phyloP scores from a whole-genome alignment of 1,140 invertebrate genomes.

The Branchinecta lynchi region DNA sequence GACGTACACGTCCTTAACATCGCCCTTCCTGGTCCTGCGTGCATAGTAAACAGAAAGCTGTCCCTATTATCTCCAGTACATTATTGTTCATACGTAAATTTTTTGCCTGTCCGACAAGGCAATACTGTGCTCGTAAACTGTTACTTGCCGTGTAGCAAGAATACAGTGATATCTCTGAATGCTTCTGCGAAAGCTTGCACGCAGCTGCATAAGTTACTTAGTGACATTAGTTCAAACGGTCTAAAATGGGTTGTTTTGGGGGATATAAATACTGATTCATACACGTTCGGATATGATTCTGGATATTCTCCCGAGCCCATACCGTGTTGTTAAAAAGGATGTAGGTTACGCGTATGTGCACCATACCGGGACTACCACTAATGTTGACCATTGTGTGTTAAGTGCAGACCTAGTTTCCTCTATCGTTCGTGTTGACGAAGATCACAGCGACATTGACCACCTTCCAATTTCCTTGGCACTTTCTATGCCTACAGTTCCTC shows the following conservation, averaged over 20 bases:
- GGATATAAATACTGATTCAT: conserved; percentile 6
- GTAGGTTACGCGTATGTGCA: conserved; percentile 4
- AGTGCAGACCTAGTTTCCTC: conserved; percentile 5
- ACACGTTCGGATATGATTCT: conserved; percentile 1
- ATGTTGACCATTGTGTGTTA: conserved; percentile 10
- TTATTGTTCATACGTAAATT: too few species aligned
- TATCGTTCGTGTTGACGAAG: not conserved
- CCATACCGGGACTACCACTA: not conserved
- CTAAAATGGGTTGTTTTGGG: conserved; percentile 5
- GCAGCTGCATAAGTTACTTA: conserved; percentile 5
- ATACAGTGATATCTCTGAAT: conserved; percentile 9
- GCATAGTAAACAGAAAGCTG: too few species aligned
- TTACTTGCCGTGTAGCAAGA: too few species aligned
- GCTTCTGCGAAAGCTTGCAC: conserved; percentile 5
- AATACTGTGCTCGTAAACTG: too few species aligned
- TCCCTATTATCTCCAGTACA: too few species aligned
- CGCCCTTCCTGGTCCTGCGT: too few species aligned
- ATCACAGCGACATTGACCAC: conserved; percentile 5
- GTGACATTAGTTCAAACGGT: conserved; percentile 6
- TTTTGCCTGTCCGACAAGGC: too few species aligned
- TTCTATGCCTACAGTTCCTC: too few species aligned
- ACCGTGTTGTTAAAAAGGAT: conserved; percentile 5
- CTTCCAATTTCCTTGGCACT: conserved; percentile 2
- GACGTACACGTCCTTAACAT: too few species aligned
- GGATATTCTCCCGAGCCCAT: conserved; percentile 2